Evolutionary conservation across 2,888 invertebrate genomes (phyloP).

Genomic region (Diogma glabrata): DNA sequence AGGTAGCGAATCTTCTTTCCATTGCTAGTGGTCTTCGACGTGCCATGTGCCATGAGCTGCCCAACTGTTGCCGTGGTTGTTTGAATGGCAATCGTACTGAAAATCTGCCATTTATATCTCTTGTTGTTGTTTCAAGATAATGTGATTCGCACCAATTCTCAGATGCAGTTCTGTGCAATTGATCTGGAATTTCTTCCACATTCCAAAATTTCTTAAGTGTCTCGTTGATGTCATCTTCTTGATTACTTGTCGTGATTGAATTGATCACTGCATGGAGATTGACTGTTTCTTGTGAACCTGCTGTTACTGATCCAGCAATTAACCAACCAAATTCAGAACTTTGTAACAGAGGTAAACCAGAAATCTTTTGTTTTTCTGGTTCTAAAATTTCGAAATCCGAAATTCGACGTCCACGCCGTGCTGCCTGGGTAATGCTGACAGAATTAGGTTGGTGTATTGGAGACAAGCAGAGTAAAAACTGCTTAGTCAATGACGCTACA

Average conservation of each 20-base stretch:
- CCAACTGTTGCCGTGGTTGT: not conserved
- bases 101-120: not conserved
- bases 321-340: not conserved
- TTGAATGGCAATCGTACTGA: not conserved
- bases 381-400: not conserved
- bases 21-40: not conserved
- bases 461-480: no score
- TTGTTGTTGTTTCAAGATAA: not conserved
- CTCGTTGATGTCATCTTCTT: not conserved
- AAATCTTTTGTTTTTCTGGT: not conserved
- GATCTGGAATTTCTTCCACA: not conserved
- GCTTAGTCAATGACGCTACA: no score
- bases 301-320: no score
- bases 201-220: not conserved
- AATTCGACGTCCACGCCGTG: no score
- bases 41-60: not conserved
- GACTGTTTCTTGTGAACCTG: no score
- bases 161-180: not conserved
- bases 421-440: no score
- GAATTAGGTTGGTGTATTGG: no score
- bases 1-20: not conserved
- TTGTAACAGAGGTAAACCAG: not conserved
- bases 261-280: no score
- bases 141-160: not conserved
- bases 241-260: not conserved